Evolutionary conservation across 2,113 vertebrate genomes (phyloP).

Genomic region (Benitochromis conjunctus): DNA sequence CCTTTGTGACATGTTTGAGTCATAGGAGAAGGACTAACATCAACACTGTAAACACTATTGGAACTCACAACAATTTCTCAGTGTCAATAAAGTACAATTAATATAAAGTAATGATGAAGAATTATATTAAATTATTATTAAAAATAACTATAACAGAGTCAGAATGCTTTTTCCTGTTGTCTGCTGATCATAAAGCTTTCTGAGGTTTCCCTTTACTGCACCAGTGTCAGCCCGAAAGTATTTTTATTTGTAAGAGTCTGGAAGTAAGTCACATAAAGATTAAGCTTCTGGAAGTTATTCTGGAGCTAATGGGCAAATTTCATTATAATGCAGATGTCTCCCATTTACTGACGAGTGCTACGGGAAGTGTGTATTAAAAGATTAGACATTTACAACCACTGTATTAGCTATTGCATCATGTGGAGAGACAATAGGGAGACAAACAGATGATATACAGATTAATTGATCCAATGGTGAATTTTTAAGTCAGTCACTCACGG

Average conservation of each 20-base stretch:
- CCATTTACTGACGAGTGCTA: rapidly evolving
- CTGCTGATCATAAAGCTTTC: background rate
- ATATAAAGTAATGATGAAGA: background rate
- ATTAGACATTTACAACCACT: background rate
- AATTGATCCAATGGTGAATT: background rate
- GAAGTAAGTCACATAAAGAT: background rate
- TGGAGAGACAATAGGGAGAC: background rate
- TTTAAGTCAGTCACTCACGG: background rate
- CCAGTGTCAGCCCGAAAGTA: background rate
- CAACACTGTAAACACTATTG: background rate
- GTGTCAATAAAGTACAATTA: background rate
- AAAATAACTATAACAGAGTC: background rate
- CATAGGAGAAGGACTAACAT: background rate
- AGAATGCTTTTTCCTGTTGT: background rate
- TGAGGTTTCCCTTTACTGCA: background rate
- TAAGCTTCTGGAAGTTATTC: background rate
- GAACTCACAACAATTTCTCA: background rate
- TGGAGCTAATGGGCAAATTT: background rate
- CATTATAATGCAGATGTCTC: background rate
- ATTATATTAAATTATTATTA: background rate
- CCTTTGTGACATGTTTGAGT: background rate
- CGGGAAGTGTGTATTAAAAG: background rate
- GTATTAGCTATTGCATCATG: background rate
- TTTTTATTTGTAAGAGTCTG: background rate
- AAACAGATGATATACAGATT: background rate